Evolutionary conservation across 2,888 invertebrate species (phyloP), one percentile per base, ranked within the genome.

Genomic region (Pammene aurita): DNA sequence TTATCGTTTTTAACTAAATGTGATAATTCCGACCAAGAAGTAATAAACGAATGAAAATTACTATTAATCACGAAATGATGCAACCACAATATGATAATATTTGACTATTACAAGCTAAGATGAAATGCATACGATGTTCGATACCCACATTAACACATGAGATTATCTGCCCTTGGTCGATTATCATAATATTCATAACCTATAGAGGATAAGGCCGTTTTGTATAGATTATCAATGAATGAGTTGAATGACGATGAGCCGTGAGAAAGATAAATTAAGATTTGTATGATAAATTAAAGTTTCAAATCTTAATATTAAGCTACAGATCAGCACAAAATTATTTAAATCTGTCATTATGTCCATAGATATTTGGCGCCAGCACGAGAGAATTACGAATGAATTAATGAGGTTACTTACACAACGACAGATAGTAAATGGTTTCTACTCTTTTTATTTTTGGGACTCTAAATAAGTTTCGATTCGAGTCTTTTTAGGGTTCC

Each of bases 241-340:
- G n/a, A n/a, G 41, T 16, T 16, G 41, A 56, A 10, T 41, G 41
- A 41, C 16, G 48, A 38, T 55, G 38, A 41, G 14, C 14, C 9
- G 50, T 58, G 57, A 41, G 48, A 57, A 48, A 66, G 18, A 57
- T 46, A 35, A 56, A 57, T 66, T 57, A 57, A 57, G 65, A 66
- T 66, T 44, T 50, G 50, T 14, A 16, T 35, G 42, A 34, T 42
- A 41, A 16, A n/a, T 63, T 63, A n/a, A 52, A 41, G 5, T n/a
- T 9, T n/a, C 13, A 48, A 48, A 18, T 18, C 7, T 5, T 50
- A n/a, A n/a, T n/a, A 50, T 41, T 41, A 56, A 38, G 34, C 16
- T n/a, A 55, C 44, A 44, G 44, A 44, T 44, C 13, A 2, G 10
- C 9, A 41, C 10, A 41, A 41, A 48, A 16, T 48, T 16, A 48